Conservation (phyloP, 2,888 invertebrate species). For the Arrhopalites spinosus region DNA sequence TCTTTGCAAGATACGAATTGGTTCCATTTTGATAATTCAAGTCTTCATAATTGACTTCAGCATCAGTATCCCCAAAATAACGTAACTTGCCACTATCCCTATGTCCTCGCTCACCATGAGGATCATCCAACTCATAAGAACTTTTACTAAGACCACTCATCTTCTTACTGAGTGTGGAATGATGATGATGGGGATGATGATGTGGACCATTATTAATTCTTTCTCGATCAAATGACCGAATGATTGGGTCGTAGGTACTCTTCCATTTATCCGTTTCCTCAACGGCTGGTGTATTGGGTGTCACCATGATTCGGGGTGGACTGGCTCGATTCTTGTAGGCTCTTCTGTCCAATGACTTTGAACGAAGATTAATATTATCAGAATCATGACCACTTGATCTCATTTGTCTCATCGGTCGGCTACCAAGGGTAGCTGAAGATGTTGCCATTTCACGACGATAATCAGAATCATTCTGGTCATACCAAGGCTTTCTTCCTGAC, state of each 20-base stretch:
- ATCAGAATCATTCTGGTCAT: conserved; percentile 45
- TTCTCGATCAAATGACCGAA: conserved; percentile 34
- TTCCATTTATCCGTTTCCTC: conserved; percentile 40
- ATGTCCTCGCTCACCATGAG: not conserved
- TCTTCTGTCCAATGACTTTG: conserved; percentile 45
- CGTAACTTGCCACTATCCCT: conserved; percentile 32
- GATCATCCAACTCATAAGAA: conserved; percentile 39
- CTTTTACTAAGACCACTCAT: conserved; percentile 37
- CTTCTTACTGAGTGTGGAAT: conserved; percentile 26
- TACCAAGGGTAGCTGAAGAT: conserved; percentile 43
- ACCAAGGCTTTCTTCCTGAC: conserved; percentile 35
- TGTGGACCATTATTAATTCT: not conserved
- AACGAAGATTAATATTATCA: conserved; percentile 19
- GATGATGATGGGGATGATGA: not conserved
- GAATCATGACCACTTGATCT: conserved; percentile 36
- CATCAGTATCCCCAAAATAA: conserved; percentile 47
- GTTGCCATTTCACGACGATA: conserved; percentile 49
- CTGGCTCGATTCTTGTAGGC: conserved; percentile 27
- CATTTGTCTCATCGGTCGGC: conserved; percentile 31
- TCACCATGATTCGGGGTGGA: conserved; percentile 43
- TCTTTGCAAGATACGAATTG: conserved; percentile 13
- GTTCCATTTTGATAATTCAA: conserved; percentile 14
- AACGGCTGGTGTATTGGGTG: conserved; percentile 44
- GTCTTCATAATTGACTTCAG: too few species aligned
- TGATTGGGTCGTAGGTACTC: conserved; percentile 33